phyloP scores from a whole-genome alignment of 2,113 vertebrate genomes.

The Tonatia bakeri region DNA sequence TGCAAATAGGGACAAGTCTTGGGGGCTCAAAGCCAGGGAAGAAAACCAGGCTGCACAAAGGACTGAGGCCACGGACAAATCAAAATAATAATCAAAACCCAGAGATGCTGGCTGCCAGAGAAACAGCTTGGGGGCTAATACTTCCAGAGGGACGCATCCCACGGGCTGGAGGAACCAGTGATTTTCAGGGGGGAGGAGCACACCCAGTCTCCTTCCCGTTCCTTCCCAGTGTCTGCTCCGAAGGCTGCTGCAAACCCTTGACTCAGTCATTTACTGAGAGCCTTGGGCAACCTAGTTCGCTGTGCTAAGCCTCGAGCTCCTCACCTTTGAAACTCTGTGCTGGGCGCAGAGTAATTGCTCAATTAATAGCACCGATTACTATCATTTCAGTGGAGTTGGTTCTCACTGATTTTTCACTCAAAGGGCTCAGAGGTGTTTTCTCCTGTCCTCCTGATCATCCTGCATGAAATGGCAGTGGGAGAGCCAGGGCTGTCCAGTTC shows the following conservation, averaged over 20 bases:
- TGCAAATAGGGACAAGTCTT: neutral
- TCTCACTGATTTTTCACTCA: neutral
- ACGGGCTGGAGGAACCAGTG: neutral
- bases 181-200: neutral
- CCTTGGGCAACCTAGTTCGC: neutral
- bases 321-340: neutral
- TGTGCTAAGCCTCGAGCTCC: neutral
- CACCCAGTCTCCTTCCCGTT: accelerated
- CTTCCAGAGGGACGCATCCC: neutral
- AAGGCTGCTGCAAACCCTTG: neutral
- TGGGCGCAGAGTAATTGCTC: neutral
- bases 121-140: neutral
- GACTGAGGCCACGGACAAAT: neutral
- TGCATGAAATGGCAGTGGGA: neutral
- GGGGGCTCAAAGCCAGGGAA: neutral
- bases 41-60: neutral
- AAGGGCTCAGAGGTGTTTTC: neutral
- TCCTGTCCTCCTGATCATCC: neutral
- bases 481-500: neutral
- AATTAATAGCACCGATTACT: neutral
- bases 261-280: neutral
- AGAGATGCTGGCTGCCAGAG: neutral
- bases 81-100: neutral
- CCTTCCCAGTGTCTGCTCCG: neutral
- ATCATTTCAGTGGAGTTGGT: neutral